Conservation (phyloP, 1,140 invertebrate species). For the Sweltsa coloradensis region DNA sequence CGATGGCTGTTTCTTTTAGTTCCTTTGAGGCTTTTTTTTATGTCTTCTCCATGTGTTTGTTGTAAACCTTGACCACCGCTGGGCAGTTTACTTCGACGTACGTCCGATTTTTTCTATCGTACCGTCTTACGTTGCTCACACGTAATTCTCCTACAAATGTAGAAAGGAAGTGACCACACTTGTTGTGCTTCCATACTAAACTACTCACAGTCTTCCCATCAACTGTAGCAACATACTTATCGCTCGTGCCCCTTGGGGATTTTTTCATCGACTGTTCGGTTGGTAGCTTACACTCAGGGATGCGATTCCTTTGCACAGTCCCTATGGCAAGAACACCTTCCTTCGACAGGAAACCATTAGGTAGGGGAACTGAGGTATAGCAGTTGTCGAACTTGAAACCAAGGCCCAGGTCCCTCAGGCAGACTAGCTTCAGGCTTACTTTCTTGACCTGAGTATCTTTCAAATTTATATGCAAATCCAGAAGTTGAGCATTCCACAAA, state of each 20-base stretch:
- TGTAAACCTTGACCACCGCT: constrained; percentile 20
- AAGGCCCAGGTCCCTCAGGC: constrained; percentile 19
- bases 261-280: not conserved
- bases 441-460: constrained; percentile 18
- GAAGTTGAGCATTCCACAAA: constrained; percentile 16
- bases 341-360: constrained; percentile 19
- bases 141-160: constrained; percentile 17
- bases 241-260: not conserved
- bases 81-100: constrained; percentile 18
- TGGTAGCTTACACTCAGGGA: constrained; percentile 13
- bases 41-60: constrained; percentile 22
- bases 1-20: no score
- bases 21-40: no score
- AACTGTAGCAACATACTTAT: not conserved
- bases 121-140: not conserved
- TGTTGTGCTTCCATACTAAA: constrained; percentile 25
- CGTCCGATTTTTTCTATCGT: constrained; percentile 19
- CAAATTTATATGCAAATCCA: constrained; percentile 24
- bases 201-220: not conserved
- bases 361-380: constrained; percentile 21
- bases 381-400: constrained; percentile 25
- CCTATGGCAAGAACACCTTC: constrained; percentile 20
- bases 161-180: constrained; percentile 23
- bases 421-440: constrained; percentile 7
- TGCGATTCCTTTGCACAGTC: constrained; percentile 17